Percentiles rank a stretch among this genome's conserved stretches.
phyloP scores from a whole-genome alignment of 2,113 vertebrate genomes.

The Lophochroa leadbeateri region DNA sequence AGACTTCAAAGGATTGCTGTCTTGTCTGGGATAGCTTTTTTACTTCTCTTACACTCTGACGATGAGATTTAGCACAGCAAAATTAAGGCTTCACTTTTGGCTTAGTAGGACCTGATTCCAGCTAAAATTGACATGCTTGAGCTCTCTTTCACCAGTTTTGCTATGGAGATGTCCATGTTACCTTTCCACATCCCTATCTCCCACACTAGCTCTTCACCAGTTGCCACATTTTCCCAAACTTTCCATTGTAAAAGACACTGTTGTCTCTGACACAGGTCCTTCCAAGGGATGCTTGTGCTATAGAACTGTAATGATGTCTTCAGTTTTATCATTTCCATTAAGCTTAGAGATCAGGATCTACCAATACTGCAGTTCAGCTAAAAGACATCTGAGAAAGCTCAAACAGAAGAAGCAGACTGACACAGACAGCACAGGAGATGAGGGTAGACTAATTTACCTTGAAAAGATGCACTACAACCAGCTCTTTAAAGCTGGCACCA shows the following conservation, averaged over 20 bases:
- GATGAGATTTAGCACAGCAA: background rate
- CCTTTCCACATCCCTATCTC: background rate
- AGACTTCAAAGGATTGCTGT: background rate
- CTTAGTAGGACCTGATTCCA: background rate
- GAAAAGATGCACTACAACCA: background rate
- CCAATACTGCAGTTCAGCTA: background rate
- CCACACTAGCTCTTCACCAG: background rate
- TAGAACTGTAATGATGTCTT: background rate
- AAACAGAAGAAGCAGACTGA: background rate
- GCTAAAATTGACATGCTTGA: background rate
- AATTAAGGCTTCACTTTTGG: background rate
- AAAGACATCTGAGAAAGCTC: background rate
- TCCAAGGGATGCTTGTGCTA: background rate
- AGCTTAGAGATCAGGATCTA: background rate
- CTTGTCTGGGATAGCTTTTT: background rate
- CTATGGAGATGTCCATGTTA: background rate
- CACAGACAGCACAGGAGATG: background rate
- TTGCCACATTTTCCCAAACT: background rate
- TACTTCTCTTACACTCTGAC: background rate
- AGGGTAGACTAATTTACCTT: background rate
- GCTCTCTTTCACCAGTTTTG: background rate
- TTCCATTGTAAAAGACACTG: background rate
- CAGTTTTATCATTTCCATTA: background rate
- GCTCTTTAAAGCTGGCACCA: background rate
- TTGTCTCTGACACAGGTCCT: background rate